phyloP scores from a whole-genome alignment of 1,140 invertebrate genomes.

The Drosophila pectinifera region DNA sequence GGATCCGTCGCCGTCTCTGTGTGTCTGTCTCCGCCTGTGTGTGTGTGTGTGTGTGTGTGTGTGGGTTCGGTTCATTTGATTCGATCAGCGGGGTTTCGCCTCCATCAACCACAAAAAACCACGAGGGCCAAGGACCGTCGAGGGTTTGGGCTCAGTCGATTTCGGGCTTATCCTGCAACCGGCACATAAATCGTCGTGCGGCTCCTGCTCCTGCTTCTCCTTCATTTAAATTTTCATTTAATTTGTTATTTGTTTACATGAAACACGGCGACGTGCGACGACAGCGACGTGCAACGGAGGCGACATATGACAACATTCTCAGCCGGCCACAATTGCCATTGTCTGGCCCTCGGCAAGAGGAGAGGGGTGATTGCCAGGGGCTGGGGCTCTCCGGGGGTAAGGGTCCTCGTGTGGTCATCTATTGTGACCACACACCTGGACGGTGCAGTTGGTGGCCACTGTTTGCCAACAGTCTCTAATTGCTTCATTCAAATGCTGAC shows the following conservation, averaged over 20 bases:
- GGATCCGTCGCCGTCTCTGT: conserved; percentile 4
- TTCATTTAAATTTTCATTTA: conserved; percentile 84
- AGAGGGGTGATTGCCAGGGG: conserved; percentile 12
- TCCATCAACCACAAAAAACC: conserved; percentile 62
- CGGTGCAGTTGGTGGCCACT: conserved; percentile 56
- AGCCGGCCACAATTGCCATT: conserved; percentile 81
- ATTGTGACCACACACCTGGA: conserved; percentile 71
- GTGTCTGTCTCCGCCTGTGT: conserved; percentile 3
- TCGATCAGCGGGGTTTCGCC: conserved; percentile 84
- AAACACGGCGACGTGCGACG: conserved; percentile 73
- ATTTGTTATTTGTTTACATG: conserved; percentile 84
- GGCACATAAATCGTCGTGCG: conserved; percentile 73
- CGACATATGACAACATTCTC: conserved; percentile 83
- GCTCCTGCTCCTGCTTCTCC: conserved; percentile 49
- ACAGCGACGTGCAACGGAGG: conserved; percentile 56
- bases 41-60: conserved; percentile 25
- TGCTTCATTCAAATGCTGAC: conserved; percentile 46
- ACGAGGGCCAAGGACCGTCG: conserved; percentile 44
- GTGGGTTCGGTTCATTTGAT: conserved; percentile 80
- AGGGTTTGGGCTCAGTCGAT: conserved; percentile 30
- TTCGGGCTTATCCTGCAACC: conserved; percentile 72
- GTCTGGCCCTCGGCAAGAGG: conserved; percentile 56
- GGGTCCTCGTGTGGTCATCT: conserved; percentile 34
- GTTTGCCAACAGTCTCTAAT: conserved; percentile 78
- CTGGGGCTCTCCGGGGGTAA: conserved; percentile 7